phyloP scores from a whole-genome alignment of 2,888 invertebrate genomes.

The Physocephala rufipes region DNA sequence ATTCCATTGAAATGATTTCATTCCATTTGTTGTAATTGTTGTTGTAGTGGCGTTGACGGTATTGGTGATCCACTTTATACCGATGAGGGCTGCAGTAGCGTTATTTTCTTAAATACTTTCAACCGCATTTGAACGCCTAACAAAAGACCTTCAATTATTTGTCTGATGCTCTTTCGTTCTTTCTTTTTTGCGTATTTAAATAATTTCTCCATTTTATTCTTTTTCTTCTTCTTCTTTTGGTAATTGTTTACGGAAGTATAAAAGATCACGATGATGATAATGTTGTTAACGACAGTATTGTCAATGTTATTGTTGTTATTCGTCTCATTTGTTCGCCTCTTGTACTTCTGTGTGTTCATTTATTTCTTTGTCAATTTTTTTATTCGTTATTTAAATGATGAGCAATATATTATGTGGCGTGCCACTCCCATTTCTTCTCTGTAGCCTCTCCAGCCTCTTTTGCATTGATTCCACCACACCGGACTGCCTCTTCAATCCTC shows the following conservation, averaged over 20 bases:
- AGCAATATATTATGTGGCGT: too few relatives aligned
- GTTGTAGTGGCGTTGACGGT: neutral
- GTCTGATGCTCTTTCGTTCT: neutral
- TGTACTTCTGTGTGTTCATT: too few relatives aligned
- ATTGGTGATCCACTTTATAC: slow-evolving; percentile 9
- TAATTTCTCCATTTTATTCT: too few relatives aligned
- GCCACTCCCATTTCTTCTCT: too few relatives aligned
- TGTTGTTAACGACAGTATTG: neutral
- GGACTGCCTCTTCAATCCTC: neutral
- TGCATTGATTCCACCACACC: neutral
- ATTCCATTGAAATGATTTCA: neutral
- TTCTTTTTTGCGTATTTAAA: too few relatives aligned
- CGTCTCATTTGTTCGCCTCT: neutral
- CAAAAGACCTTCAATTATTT: slow-evolving; percentile 31
- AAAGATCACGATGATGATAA: neutral
- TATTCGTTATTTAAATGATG: neutral
- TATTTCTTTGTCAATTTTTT: too few relatives aligned
- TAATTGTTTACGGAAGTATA: neutral
- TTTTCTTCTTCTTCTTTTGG: slow-evolving; percentile 12
- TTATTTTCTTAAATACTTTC: slow-evolving; percentile 10
- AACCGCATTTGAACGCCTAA: slow-evolving; percentile 32
- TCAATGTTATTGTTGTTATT: neutral
- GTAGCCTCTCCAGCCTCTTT: neutral
- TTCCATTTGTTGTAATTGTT: neutral
- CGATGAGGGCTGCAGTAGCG: slow-evolving; percentile 6